phyloP scores from a whole-genome alignment of 2,797 vertebrate species.

The Sebastes jordani region DNA sequence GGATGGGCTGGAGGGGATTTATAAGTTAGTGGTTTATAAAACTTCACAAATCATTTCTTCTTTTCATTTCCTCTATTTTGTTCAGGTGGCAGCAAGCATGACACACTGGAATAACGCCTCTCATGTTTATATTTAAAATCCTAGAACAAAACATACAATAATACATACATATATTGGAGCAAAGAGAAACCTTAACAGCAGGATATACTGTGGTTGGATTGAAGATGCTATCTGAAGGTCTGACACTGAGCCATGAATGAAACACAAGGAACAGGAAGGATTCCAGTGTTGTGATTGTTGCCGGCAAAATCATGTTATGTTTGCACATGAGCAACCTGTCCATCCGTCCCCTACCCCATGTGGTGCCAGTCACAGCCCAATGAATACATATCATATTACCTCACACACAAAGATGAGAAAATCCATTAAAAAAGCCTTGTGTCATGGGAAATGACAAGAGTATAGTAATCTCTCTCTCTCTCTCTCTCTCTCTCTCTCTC shows the following conservation, averaged over 20 bases:
- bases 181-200: neutral
- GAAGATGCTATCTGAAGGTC: neutral
- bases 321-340: constrained; percentile 44
- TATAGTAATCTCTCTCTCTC: constrained; percentile 2
- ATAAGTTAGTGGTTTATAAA: too few species aligned
- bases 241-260: constrained; percentile 2
- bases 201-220: neutral
- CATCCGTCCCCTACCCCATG: constrained; percentile 26
- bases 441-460: constrained; percentile 54
- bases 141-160: neutral
- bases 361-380: constrained; percentile 33
- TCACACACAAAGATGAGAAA: constrained; percentile 54
- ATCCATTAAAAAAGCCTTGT: constrained; percentile 59
- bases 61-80: neutral
- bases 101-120: neutral
- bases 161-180: neutral
- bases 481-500: neutral
- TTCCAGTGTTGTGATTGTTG: neutral
- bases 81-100: neutral
- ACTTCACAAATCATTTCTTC: neutral
- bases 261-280: constrained; percentile 3
- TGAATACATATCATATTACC: constrained; percentile 58
- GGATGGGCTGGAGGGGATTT: too few species aligned
- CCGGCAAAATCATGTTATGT: constrained; percentile 39
- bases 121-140: neutral